Evolutionary conservation across 2,797 vertebrate species (phyloP).

Genomic region (Threskiornis aethiopicus): DNA sequence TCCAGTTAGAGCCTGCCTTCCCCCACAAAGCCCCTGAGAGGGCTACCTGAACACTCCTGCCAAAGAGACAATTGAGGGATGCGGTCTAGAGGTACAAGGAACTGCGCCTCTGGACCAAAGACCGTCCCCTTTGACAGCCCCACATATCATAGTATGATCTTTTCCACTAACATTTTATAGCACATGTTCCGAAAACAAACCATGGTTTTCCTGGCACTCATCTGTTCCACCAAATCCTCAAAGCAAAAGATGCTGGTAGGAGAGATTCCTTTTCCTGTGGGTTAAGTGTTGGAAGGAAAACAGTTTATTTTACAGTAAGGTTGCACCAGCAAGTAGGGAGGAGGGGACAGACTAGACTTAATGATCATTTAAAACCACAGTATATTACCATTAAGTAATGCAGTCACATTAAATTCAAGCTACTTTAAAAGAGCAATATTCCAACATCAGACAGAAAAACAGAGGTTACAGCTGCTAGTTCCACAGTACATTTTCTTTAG

Average conservation of each 20-base stretch:
- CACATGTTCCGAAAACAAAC: background rate
- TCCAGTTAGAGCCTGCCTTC: background rate
- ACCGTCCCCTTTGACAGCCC: background rate
- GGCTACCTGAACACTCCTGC: background rate
- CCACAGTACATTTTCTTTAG: background rate
- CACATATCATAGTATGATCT: background rate
- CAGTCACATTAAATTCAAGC: background rate
- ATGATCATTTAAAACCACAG: background rate
- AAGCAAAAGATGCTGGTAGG: background rate
- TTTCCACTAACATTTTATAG: background rate
- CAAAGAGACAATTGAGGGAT: background rate
- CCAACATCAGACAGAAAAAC: background rate
- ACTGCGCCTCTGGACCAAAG: fast-evolving
- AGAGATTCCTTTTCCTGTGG: background rate
- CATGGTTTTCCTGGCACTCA: background rate
- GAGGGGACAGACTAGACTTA: background rate
- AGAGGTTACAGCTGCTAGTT: background rate
- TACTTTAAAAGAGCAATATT: background rate
- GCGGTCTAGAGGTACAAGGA: background rate
- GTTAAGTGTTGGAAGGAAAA: background rate
- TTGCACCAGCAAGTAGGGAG: background rate
- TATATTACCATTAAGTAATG: background rate
- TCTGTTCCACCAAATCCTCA: background rate
- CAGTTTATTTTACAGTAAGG: background rate
- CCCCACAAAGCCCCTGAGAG: background rate